Percentiles rank a stretch among this genome's conserved stretches.
Evolutionary conservation across 92 coral and sea anemone species (phyloP).

Genomic region (Palythoa grandiflora): DNA sequence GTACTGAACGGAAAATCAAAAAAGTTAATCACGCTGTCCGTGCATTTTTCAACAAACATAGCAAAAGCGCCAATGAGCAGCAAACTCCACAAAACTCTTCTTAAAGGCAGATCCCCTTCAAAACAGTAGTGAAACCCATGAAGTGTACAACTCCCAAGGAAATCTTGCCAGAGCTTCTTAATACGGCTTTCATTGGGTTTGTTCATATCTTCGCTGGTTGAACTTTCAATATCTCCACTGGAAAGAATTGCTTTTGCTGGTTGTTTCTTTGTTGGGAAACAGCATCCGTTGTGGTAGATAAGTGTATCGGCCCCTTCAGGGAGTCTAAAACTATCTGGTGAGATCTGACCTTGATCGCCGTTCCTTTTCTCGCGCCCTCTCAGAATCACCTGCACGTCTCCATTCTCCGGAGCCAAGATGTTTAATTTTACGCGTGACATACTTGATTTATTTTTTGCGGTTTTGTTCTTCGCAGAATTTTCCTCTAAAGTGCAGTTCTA

Average conservation of each 20-base stretch:
- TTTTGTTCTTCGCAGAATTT: not conserved
- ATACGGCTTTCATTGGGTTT: slow-evolving; percentile 73
- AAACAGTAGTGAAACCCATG: slow-evolving; percentile 93
- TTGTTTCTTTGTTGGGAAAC: slow-evolving; percentile 8
- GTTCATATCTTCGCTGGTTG: slow-evolving; percentile 26
- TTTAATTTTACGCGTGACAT: slow-evolving; percentile 39
- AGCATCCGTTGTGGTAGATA: slow-evolving; percentile 39
- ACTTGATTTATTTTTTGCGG: not conserved
- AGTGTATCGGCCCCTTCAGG: slow-evolving; percentile 36
- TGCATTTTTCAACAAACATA: slow-evolving; percentile 84
- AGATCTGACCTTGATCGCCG: slow-evolving; percentile 21
- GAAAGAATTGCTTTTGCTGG: not conserved
- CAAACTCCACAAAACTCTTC: slow-evolving; percentile 82
- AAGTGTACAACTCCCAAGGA: slow-evolving; percentile 77
- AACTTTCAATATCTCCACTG: slow-evolving; percentile 1
- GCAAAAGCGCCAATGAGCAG: slow-evolving; percentile 80
- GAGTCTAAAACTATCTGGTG: slow-evolving; percentile 27
- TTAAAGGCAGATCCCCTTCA: slow-evolving; percentile 78
- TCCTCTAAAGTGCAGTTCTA: not conserved
- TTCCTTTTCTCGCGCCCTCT: slow-evolving; percentile 12
- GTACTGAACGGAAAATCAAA: slow-evolving; percentile 88
- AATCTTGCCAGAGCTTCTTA: slow-evolving; percentile 72
- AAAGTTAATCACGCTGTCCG: slow-evolving; percentile 76
- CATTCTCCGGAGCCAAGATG: slow-evolving; percentile 38
- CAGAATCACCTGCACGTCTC: slow-evolving; percentile 41